These are phyloP conservation scores for Cossypha polioptera DNA, from an alignment of 2,797 vertebrate species.

Conservation along the genomic window DNA sequence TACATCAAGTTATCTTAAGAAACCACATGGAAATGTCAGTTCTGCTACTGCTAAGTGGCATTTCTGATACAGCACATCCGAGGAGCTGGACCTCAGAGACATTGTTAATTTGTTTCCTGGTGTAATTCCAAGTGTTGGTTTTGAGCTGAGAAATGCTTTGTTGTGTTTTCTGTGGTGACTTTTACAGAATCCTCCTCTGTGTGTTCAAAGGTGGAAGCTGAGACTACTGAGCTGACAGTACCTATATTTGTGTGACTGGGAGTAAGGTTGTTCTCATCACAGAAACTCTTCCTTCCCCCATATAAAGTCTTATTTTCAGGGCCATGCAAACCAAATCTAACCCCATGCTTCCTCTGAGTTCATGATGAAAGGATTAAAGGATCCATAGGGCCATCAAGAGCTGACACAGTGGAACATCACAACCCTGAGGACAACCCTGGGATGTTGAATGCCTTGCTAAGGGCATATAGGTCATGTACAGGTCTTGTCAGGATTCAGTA, in stretches of 20 bases:
- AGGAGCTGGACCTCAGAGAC: conserved; percentile 31
- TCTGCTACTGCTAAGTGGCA: not conserved
- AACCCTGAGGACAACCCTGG: not conserved
- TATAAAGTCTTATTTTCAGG: not conserved
- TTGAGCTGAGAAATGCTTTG: not conserved
- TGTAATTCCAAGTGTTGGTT: conserved; percentile 18
- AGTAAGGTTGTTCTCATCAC: not conserved
- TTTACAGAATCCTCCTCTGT: not conserved
- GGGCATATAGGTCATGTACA: not conserved
- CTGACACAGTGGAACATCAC: not conserved
- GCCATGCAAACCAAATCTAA: not conserved
- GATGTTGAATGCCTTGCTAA: not conserved
- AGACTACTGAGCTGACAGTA: not conserved
- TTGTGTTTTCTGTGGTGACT: not conserved
- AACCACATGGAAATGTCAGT: conserved; percentile 2
- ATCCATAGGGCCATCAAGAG: not conserved
- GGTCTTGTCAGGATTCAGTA: not conserved
- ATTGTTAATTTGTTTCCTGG: conserved; percentile 9
- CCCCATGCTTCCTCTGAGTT: not conserved
- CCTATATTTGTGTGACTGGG: not conserved
- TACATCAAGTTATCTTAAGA: not conserved
- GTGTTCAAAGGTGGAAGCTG: not conserved
- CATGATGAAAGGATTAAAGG: not conserved
- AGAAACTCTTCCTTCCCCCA: not conserved
- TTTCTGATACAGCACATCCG: not conserved